Evolutionary conservation across 37 sponge, comb jelly and placozoan genomes (phyloP).

Genomic region (Tethya wilhelma): DNA sequence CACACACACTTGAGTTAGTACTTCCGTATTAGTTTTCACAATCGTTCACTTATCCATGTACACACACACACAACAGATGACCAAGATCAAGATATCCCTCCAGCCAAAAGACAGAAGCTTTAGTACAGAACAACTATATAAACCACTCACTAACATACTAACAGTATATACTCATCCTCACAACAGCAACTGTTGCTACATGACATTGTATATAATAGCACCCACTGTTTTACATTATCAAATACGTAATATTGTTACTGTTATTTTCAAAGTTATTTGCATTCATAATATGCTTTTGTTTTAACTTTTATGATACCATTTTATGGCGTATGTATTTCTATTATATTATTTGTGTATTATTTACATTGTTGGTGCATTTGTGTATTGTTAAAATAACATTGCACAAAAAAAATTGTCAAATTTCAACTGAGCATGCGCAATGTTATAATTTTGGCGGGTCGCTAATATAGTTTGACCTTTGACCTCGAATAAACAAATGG

Average conservation of each 20-base stretch:
- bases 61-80: too few species aligned
- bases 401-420: too few species aligned
- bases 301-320: background rate
- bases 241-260: too few species aligned
- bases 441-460: background rate
- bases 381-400: background rate
- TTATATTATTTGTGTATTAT: background rate
- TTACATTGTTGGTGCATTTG: background rate
- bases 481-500: background rate
- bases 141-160: background rate
- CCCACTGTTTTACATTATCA: too few species aligned
- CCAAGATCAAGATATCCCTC: conserved; percentile 37
- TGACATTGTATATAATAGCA: background rate
- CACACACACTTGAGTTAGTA: too few species aligned
- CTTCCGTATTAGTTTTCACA: too few species aligned
- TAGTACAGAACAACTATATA: background rate
- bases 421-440: conserved; percentile 1
- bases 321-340: background rate
- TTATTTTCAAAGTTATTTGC: background rate
- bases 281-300: background rate
- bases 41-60: too few species aligned
- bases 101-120: conserved; percentile 22
- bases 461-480: background rate
- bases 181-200: background rate
- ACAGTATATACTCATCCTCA: background rate